Evolutionary conservation across 2,797 vertebrate genomes (phyloP), one percentile per base, ranked within the genome.

Genomic region (Enteromius afrohamiltoni): DNA sequence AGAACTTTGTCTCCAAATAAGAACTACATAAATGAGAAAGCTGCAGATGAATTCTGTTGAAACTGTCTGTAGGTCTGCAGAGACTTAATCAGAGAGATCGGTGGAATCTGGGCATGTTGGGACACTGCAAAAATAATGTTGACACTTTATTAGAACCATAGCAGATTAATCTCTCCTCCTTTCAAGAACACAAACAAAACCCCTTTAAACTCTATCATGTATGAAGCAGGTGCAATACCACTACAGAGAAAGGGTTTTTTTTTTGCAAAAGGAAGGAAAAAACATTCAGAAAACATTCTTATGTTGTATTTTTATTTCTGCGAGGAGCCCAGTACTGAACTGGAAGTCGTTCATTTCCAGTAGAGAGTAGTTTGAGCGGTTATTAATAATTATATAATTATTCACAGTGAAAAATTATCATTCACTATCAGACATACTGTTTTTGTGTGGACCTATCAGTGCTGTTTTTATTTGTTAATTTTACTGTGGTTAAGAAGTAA

Each of bases 31-130:
- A 60, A 7, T 2, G 5, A 83, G 23, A 69, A 11, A 9, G 21
- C 3, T 62, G 42, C 7, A 49, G 19, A 9, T 34, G 26, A 62
- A 83, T 60, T 49, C 29, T 31, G 68, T 60, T 81, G n/a, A 62
- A 23, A 21, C 8, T 19, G 26, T 60, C 45, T 55, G 37, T 53
- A 65, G 16, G 26, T 77, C 19, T 68, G 17, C 10, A 55, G 23
- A 90, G 82, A 45, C 70, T 78, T 3, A 85, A 85, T 90, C 49
- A 84, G 88, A 91, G 89, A 88, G 83, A 84, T 90, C 87, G 37
- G 6, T 60, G 51, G 81, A 82, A 80, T 80, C 85, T 37, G 84
- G 88, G 88, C 92, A 88, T 91, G 93, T 93, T 87, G 78, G 87
- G 89, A 90, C 92, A 92, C 82, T 89, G 84, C 80, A 67, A 78